Percentiles rank a stretch among this genome's conserved stretches.
phyloP scores from a whole-genome alignment of 2,797 vertebrate genomes.

The Crypturellus tataupa region DNA sequence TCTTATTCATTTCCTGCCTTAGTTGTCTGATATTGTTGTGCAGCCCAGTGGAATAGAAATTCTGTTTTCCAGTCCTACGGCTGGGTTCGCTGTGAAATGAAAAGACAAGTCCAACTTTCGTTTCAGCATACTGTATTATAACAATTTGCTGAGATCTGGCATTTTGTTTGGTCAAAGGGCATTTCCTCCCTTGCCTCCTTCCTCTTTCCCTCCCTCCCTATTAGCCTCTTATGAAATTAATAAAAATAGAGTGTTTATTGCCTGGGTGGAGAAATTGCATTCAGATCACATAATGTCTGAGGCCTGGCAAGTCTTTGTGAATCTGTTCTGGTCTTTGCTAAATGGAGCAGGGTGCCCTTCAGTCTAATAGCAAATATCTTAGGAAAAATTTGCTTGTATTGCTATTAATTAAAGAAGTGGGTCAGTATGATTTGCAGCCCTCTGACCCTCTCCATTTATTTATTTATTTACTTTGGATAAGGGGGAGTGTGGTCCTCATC shows the following conservation, averaged over 20 bases:
- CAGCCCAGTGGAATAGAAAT: conserved; percentile 19
- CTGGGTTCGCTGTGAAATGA: conserved; percentile 21
- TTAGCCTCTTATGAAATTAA: conserved; percentile 48
- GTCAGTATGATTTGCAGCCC: not conserved
- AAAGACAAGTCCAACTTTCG: conserved; percentile 6
- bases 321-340: conserved; percentile 43
- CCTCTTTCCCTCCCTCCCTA: not conserved
- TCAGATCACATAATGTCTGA: conserved; percentile 60
- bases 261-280: conserved; percentile 58
- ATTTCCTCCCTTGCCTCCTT: conserved; percentile 27
- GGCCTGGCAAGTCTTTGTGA: conserved; percentile 22
- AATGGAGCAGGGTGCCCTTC: conserved; percentile 4
- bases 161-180: conserved; percentile 53
- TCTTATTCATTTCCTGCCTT: not conserved
- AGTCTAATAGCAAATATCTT: conserved; percentile 12
- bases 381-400: not conserved
- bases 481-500: not conserved
- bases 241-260: conserved; percentile 58
- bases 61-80: conserved; percentile 33
- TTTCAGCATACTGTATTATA: conserved; percentile 35
- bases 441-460: not conserved
- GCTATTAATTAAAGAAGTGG: not conserved
- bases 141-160: conserved; percentile 18
- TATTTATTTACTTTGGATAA: not conserved
- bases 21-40: not conserved